Base-by-base conservation (phyloP, 2,797 vertebrate species). In the Oceanodroma leucorhoa region DNA sequence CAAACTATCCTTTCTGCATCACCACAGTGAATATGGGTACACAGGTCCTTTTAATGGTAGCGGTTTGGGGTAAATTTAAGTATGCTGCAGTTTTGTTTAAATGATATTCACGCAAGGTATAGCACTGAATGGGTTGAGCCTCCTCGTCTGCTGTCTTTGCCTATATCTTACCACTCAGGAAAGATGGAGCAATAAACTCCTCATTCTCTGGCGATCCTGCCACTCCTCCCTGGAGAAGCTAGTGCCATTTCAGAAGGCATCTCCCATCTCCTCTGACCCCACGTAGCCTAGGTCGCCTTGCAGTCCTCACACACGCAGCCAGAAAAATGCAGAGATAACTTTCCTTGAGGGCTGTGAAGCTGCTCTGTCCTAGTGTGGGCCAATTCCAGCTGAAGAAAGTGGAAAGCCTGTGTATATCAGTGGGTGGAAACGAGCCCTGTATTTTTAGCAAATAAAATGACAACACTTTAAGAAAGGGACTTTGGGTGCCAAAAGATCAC, bases 401-500 rank as follows among this genome's bases (percentile, higher is more conserved):
- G 5, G 51, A 82, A 90, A 84, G 18, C 34, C 24, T 55, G 53
- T 70, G 27, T 51, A 9, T 26, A 71, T 23, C 54, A 45, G 14
- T 43, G 26, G 14, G 36, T 76, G 29, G 54, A 67, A 88, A 70
- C 1, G 0, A 91, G 29, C 19, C 10, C 27, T 51, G 19, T 34
- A 65, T 69, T 86, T 94, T 81, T 58, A 93, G 57, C 1, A 12
- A 12, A 30, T 58, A 43, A 67, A 41, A 40, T 7, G 3, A n/a
- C 18, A 62, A 10, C 23, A 24, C 36, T 79, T 82, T 30, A 60
- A 90, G 48, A 72, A 79, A 81, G 12, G 34, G 57, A 83, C 65
- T 91, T 81, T 30, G 15, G 18, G 32, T 80, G 53, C 30, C 69
- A 70, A 69, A 87, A 92, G 76, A 91, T 78, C 69, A 85, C 45